Base-by-base conservation (phyloP, 2,113 vertebrate species). In the Nycticryphes semicollaris region DNA sequence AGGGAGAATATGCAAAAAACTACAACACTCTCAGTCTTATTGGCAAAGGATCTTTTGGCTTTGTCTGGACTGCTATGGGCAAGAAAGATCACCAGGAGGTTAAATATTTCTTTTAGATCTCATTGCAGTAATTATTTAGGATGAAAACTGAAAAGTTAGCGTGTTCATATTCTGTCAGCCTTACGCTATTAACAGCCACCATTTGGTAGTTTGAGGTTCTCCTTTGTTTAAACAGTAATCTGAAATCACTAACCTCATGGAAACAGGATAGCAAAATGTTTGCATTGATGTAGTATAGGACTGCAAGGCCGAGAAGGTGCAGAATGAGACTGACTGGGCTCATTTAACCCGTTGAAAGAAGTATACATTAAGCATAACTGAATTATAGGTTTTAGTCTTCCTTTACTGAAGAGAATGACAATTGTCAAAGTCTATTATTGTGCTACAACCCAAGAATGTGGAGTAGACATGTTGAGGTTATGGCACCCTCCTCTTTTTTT, bases 11-110 rank as follows among this genome's bases (percentile, higher is more conserved):
- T 50, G 97, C 96, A 39, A 96, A 97, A 56, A 98, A 98, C 83
- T 99, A 99, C 69, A 97, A 92, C 93, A 99, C 98, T 1, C 63
- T 99, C 62, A 97, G 89, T 64, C 98, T 98, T 6, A 92, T 99
- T 33, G 99, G 99, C 60, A 99, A 98, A 69, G 99, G 99, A 59
- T 98, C 99, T 48, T 99, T 99, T 51, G 99, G 99, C 67, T 99
- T 99, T 78, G 99, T 99, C 78, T 99, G 99, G 99, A 99, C 98
- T 20, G 99, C 99, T 20, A 63, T 96, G 81, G 62, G 98, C 67
- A 98, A 98, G 91, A 87, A 93, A 6, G 93, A 98, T 59, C 96
- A 97, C 21, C 96, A 98, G 86, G 99, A 99, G 98, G 99, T 99
- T 70, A 97, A 95, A 79, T 77, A 70, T 77, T 94, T 80, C 54